phyloP scores from a whole-genome alignment of 2,888 invertebrate genomes.

The Latrodectus hesperus region DNA sequence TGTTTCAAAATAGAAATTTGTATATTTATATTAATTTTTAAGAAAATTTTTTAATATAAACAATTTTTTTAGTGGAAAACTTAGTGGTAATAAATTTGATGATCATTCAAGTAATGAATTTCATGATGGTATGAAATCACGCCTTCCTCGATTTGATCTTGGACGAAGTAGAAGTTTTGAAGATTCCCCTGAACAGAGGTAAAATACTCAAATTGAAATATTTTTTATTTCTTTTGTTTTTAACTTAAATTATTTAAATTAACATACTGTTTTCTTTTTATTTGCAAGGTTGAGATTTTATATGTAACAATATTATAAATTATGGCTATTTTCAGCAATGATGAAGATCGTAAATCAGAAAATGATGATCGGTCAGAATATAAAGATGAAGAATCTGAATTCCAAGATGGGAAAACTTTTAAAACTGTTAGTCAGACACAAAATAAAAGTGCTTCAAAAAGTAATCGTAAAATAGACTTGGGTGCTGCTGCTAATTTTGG shows the following conservation, averaged over 20 bases:
- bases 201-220: neutral
- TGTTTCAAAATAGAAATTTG: neutral
- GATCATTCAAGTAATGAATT: conserved; percentile 51
- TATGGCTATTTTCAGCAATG: conserved; percentile 36
- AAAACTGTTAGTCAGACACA: conserved; percentile 74
- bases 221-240: neutral
- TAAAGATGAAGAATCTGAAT: conserved; percentile 81
- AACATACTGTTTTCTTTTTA: neutral
- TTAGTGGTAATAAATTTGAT: conserved; percentile 16
- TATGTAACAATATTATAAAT: too few relatives aligned
- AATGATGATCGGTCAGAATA: conserved; percentile 74
- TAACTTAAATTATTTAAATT: neutral
- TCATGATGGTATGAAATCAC: conserved; percentile 52
- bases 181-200: conserved; percentile 70
- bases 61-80: conserved; percentile 43
- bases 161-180: conserved; percentile 70
- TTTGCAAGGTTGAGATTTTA: too few relatives aligned
- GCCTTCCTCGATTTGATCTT: conserved; percentile 65
- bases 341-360: conserved; percentile 65
- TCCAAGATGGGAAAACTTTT: conserved; percentile 76
- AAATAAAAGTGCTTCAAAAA: conserved; percentile 53
- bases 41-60: neutral
- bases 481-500: conserved; percentile 82
- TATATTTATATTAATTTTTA: neutral
- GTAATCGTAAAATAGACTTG: conserved; percentile 76